Evolutionary conservation across 1,140 invertebrate species (phyloP).

Genomic region (Calliphora vicina): DNA sequence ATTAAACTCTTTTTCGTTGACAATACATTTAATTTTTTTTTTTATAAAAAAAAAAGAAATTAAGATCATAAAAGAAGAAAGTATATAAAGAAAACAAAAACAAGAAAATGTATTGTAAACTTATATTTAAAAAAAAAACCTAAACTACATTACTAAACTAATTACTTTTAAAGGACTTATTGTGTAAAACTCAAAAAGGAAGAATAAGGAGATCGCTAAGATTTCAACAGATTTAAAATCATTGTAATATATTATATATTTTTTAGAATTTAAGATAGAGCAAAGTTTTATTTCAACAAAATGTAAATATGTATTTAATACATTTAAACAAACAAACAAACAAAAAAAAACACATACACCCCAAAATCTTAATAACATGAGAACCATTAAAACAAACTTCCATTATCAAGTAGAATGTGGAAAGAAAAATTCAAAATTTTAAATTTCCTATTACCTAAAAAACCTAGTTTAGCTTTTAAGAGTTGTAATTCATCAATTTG

Average conservation of each 20-base stretch:
- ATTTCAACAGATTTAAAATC: not conserved
- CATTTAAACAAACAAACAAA: not conserved
- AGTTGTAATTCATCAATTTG: too few relatives aligned
- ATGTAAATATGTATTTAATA: constrained; percentile 14
- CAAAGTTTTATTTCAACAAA: not conserved
- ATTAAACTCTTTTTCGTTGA: constrained; percentile 40
- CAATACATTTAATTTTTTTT: constrained; percentile 37
- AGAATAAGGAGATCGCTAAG: not conserved
- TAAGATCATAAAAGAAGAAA: constrained; percentile 7
- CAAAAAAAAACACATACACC: not conserved
- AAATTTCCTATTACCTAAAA: too few relatives aligned
- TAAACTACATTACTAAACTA: constrained; percentile 31
- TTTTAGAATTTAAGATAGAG: constrained; percentile 10
- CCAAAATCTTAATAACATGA: not conserved
- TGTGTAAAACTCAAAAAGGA: constrained; percentile 27
- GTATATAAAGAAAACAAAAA: constrained; percentile 5
- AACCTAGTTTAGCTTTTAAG: too few relatives aligned
- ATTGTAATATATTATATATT: constrained; percentile 37
- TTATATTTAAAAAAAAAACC: constrained; percentile 39
- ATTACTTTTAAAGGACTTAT: constrained; percentile 39
- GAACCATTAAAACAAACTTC: not conserved
- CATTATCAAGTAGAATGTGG: not conserved
- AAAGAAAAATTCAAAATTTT: not conserved
- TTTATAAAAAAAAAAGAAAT: not conserved
- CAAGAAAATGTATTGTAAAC: constrained; percentile 34